Conservation (phyloP, 2,113 vertebrate genomes). For the Myrmecobius fasciatus region DNA sequence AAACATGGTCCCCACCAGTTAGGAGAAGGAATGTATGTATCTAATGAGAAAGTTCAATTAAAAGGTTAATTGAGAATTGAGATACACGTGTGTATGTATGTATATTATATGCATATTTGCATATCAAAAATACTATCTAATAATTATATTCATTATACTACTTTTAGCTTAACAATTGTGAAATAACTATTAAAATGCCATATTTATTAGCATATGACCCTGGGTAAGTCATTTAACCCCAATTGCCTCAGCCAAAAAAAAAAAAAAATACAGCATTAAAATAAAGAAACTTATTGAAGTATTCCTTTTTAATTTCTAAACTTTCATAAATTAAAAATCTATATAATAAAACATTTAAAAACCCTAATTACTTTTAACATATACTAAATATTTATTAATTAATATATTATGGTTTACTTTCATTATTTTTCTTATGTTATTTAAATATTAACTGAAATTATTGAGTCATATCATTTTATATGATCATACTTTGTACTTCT, state of each 20-base stretch:
- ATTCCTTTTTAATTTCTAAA: slow-evolving; percentile 42
- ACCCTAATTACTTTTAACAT: slow-evolving; percentile 26
- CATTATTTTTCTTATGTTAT: slow-evolving; percentile 29
- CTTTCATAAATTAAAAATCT: slow-evolving; percentile 58
- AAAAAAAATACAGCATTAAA: no score
- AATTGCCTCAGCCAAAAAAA: no score
- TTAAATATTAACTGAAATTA: slow-evolving; percentile 14
- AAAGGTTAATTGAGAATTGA: slow-evolving; percentile 47
- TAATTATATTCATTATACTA: slow-evolving; percentile 62
- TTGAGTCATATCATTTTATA: neutral
- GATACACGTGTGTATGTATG: neutral
- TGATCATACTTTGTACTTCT: neutral
- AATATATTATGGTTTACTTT: neutral
- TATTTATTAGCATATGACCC: no score
- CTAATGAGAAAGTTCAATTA: slow-evolving; percentile 43
- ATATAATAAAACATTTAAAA: slow-evolving; percentile 33
- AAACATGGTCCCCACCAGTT: slow-evolving; percentile 51
- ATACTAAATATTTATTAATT: slow-evolving; percentile 15
- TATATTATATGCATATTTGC: slow-evolving; percentile 27
- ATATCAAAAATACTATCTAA: slow-evolving; percentile 53
- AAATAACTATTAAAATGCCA: slow-evolving; percentile 65
- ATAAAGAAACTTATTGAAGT: slow-evolving; percentile 64
- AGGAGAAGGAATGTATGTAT: slow-evolving; percentile 54
- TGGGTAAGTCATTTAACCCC: no score
- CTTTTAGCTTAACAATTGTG: slow-evolving; percentile 56